Conservation (phyloP, 2,113 vertebrate species). For the Phalacrocorax pelagicus region DNA sequence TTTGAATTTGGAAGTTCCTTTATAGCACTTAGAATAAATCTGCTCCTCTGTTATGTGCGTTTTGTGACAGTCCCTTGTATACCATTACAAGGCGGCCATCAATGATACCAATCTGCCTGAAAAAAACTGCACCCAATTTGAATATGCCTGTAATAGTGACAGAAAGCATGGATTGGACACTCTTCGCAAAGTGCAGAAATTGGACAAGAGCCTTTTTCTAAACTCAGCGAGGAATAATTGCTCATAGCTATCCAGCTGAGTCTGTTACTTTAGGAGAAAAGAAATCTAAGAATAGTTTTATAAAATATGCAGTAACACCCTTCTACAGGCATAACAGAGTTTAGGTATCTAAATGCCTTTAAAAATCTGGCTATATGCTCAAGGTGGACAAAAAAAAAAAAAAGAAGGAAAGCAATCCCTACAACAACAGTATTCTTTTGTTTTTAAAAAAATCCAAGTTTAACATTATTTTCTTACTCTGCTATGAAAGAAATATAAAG, state of each 20-base stretch:
- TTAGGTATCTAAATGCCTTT: neutral
- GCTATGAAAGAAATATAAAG: neutral
- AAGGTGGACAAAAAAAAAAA: neutral
- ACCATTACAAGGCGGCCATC: neutral
- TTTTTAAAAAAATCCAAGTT: neutral
- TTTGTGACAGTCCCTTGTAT: neutral
- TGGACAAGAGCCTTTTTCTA: neutral
- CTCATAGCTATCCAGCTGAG: neutral
- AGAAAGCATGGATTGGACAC: neutral
- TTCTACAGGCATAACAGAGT: neutral
- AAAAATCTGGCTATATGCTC: neutral
- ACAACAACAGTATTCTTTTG: neutral
- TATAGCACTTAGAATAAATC: neutral
- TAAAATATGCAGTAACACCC: neutral
- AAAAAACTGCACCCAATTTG: neutral
- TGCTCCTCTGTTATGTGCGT: neutral
- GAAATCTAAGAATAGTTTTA: neutral
- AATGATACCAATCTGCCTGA: neutral
- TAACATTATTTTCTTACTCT: neutral
- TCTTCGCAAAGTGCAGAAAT: neutral
- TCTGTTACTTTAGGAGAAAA: neutral
- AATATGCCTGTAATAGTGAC: neutral
- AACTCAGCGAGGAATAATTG: neutral
- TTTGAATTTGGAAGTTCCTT: neutral
- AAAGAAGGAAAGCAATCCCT: neutral